Evolutionary conservation across 2,113 vertebrate species (phyloP).

Genomic region (Pipra filicauda): DNA sequence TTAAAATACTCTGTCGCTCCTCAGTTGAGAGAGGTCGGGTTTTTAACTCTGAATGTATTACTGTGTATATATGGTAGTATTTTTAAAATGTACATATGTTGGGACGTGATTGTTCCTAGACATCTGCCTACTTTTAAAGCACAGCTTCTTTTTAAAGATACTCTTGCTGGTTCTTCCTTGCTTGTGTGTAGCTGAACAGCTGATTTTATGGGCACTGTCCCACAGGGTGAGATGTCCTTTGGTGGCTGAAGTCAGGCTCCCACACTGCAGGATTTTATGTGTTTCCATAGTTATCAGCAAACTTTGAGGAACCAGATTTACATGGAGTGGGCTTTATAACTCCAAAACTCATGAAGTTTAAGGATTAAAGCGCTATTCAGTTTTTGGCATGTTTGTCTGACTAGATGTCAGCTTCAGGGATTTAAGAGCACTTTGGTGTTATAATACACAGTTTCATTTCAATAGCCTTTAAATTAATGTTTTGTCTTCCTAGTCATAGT

Average conservation of each 20-base stretch:
- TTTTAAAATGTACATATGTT: neutral
- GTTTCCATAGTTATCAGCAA: neutral
- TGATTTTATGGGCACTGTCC: neutral
- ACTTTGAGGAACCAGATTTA: neutral
- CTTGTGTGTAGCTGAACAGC: neutral
- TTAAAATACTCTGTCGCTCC: neutral
- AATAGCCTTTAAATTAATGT: neutral
- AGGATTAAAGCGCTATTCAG: neutral
- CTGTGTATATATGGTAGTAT: neutral
- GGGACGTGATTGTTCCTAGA: neutral
- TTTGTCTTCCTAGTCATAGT: neutral
- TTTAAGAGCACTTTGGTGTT: neutral
- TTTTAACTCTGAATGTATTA: neutral
- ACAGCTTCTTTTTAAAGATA: neutral
- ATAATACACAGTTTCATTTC: neutral
- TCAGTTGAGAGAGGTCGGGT: neutral
- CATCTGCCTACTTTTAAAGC: neutral
- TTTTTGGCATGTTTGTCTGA: neutral
- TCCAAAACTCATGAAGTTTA: neutral
- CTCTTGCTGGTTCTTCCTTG: neutral
- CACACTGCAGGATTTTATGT: neutral
- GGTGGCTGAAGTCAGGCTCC: neutral
- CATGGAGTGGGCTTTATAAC: neutral
- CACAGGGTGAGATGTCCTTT: neutral
- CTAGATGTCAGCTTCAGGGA: neutral